A percentile compares a stretch with the other conserved stretches of the same genome.
Evolutionary conservation across 2,888 invertebrate species (phyloP).

Genomic region (Parnassius apollo): DNA sequence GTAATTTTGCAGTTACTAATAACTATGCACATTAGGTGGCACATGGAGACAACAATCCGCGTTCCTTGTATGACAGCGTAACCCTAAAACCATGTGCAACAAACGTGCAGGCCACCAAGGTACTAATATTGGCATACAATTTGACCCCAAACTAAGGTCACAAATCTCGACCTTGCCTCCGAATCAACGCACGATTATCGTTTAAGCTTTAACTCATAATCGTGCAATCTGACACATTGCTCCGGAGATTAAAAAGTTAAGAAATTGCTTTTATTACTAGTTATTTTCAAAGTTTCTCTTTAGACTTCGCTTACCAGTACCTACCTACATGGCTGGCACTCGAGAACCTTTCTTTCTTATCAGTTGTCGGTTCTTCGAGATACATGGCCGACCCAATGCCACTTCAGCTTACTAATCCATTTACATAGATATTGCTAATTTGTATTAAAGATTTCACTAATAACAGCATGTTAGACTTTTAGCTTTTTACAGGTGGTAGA

Average conservation of each 20-base stretch:
- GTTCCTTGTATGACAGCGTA: neutral
- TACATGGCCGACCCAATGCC: too few relatives aligned
- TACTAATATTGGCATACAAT: slow-evolving; percentile 11
- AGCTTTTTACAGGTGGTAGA: too few relatives aligned
- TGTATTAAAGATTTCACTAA: too few relatives aligned
- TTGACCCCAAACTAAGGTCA: slow-evolving; percentile 32
- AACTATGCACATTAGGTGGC: too few relatives aligned
- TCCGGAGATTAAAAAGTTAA: slow-evolving; percentile 29
- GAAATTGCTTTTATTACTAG: slow-evolving; percentile 3
- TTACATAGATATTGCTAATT: too few relatives aligned
- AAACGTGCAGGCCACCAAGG: slow-evolving; percentile 1
- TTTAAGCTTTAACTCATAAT: slow-evolving; percentile 32
- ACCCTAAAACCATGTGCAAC: neutral
- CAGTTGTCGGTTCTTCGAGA: too few relatives aligned
- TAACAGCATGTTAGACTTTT: too few relatives aligned
- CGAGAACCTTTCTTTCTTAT: too few relatives aligned
- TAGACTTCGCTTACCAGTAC: too few relatives aligned
- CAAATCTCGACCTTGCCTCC: slow-evolving; percentile 36
- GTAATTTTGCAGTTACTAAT: too few relatives aligned
- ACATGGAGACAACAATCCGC: neutral
- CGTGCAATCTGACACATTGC: slow-evolving; percentile 38
- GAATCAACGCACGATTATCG: slow-evolving; percentile 34
- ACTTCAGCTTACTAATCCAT: too few relatives aligned
- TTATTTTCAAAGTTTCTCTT: neutral
- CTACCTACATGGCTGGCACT: too few relatives aligned